Percentiles rank a stretch among this genome's conserved stretches.
Conservation (phyloP, 2,113 vertebrate species). For the Dolichotis patagonum region DNA sequence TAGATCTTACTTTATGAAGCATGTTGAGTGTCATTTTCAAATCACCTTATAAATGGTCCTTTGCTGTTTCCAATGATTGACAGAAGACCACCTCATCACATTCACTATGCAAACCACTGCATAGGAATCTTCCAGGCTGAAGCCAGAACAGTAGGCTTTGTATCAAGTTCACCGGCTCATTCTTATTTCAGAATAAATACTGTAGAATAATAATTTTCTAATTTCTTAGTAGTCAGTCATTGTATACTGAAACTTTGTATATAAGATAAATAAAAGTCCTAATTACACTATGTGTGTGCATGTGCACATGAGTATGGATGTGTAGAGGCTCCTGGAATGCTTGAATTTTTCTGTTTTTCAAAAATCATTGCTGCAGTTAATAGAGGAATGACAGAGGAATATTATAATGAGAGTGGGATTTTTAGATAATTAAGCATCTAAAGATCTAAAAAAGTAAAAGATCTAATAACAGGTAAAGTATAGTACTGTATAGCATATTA, state of each 20-base stretch:
- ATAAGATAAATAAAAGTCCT: neutral
- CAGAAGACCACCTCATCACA: neutral
- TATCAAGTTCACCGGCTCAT: neutral
- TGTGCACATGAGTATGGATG: no score
- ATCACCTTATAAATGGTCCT: neutral
- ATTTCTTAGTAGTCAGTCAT: neutral
- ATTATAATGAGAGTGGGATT: neutral
- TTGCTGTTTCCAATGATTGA: neutral
- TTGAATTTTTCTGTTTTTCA: neutral
- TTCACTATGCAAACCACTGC: neutral
- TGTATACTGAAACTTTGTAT: neutral
- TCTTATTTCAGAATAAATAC: constrained; percentile 28
- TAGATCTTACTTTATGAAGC: neutral
- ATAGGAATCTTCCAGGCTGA: neutral
- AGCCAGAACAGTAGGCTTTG: neutral
- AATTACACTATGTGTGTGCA: neutral
- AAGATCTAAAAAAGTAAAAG: neutral
- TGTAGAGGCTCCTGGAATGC: neutral
- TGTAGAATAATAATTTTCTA: neutral
- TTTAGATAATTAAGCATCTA: neutral
- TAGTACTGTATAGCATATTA: neutral
- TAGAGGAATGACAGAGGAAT: neutral
- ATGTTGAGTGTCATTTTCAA: neutral
- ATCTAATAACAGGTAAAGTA: neutral
- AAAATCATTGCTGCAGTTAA: neutral